Base-by-base conservation (phyloP, 1,140 invertebrate species). In the Drosophila prosaltans region DNA sequence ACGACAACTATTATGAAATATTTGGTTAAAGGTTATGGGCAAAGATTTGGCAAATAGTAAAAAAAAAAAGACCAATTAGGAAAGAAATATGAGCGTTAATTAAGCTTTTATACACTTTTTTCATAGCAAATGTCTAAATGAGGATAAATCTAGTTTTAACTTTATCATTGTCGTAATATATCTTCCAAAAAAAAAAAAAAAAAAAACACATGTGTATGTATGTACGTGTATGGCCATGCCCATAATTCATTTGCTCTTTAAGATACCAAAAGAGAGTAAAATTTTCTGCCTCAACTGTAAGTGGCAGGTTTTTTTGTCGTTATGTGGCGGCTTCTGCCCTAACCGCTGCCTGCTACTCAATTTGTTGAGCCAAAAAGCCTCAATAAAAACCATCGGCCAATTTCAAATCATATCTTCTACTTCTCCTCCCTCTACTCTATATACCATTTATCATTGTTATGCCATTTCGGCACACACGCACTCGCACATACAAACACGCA, bases 401-500 rank as follows among this genome's bases (percentile, higher is more conserved):
- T 59, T 40, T 16, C 57, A 74, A 76, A 32, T 69, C 55, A 65
- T 69, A 16, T 16, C 16, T 77, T 65, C 60, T 62, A 54, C 60
- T 10, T 40, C 59, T 54, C 10, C 51, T 1, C 32, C 28, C 57
- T 8, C 26, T 57, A 30, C 28, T 32, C 55, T 9, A 39, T 4
- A 16, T 10, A 39, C 16, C 81, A 85, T 81, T 81, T 71, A 69
- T 78, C 74, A 70, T 62, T 59, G 69, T 71, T 81, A 60, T 71
- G 74, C 73, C 71, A 69, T 73, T 64, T 66, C 45, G 57, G 30
- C 26, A 32, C 48, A 60, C 57, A 64, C 76, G 51, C 65, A 66
- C 48, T 40, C 70, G 57, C 59, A 51, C 65, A 66, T 58, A 45
- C 43, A 48, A 7, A 51, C 45, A 68, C 36, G 30, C 48, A 59